A percentile compares a stretch with the other conserved stretches of the same genome.
Evolutionary conservation across 2,113 vertebrate species (phyloP).

Genomic region (Hepsetus odoe): DNA sequence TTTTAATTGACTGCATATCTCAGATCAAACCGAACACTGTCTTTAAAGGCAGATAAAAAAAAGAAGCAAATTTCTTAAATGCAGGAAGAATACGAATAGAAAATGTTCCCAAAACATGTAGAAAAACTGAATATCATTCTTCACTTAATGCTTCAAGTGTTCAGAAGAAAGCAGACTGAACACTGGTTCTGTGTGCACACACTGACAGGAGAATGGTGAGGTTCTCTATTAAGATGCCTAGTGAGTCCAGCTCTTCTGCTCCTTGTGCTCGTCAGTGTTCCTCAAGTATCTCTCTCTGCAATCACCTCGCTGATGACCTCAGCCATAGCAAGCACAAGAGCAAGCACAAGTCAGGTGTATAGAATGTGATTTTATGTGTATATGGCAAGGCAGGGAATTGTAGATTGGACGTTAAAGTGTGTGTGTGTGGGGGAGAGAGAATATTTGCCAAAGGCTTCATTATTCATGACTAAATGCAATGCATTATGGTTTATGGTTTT

Average conservation of each 20-base stretch:
- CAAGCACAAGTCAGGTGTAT: not conserved
- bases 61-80: no score
- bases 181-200: not conserved
- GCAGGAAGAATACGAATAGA: no score
- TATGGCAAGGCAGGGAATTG: no score
- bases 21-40: no score
- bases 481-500: no score
- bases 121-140: no score
- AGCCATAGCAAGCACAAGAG: not conserved
- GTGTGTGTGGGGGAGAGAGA: not conserved
- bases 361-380: not conserved
- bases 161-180: not conserved
- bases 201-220: not conserved
- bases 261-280: constrained; percentile 18
- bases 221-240: constrained; percentile 5
- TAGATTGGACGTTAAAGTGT: not conserved
- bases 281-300: constrained; percentile 17
- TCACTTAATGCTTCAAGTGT: no score
- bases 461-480: no score
- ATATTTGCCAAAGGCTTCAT: no score
- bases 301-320: constrained; percentile 33
- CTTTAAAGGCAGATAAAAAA: no score
- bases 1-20: no score
- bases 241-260: constrained; percentile 12
- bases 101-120: no score